These are phyloP conservation scores for Drosophila rellima DNA, from an alignment of 2,888 invertebrate species.

Conservation along the genomic window DNA sequence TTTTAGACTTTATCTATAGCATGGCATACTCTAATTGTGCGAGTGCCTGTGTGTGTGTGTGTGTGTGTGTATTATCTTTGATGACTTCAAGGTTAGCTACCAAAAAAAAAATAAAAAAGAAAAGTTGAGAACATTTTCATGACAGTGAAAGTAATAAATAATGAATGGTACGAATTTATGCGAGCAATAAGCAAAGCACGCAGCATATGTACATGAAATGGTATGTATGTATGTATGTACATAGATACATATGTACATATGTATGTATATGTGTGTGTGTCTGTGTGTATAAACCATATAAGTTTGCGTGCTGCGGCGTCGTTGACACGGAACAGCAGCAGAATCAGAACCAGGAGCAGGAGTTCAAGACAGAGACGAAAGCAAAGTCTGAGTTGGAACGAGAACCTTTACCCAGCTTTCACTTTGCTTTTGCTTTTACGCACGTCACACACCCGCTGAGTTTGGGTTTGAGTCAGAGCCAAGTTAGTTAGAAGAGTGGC, in stretches of 20 bases:
- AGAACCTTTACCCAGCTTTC: conserved; percentile 31
- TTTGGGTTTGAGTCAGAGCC: conserved; percentile 41
- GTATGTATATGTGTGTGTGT: neutral
- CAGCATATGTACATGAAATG: conserved; percentile 56
- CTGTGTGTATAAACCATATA: conserved; percentile 29
- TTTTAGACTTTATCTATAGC: conserved; percentile 35
- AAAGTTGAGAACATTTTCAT: conserved; percentile 74
- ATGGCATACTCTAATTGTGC: conserved; percentile 3
- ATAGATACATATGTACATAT: conserved; percentile 13
- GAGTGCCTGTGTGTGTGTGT: conserved; percentile 6
- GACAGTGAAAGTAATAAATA: conserved; percentile 76
- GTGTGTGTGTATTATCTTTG: conserved; percentile 27
- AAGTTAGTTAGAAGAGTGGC: too few species aligned
- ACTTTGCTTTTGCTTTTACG: conserved; percentile 51
- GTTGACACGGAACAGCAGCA: conserved; percentile 55
- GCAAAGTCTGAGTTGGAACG: neutral
- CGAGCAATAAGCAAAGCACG: conserved; percentile 63
- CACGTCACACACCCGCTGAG: conserved; percentile 50
- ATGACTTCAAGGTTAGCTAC: conserved; percentile 68
- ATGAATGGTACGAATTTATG: conserved; percentile 74
- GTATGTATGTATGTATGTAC: conserved; percentile 19
- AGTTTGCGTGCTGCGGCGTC: conserved; percentile 66
- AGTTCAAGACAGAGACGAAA: neutral
- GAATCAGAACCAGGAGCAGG: conserved; percentile 3
- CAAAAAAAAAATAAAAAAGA: conserved; percentile 33